Conservation (phyloP, 2,113 vertebrate genomes). For the Etheostoma cragini region DNA sequence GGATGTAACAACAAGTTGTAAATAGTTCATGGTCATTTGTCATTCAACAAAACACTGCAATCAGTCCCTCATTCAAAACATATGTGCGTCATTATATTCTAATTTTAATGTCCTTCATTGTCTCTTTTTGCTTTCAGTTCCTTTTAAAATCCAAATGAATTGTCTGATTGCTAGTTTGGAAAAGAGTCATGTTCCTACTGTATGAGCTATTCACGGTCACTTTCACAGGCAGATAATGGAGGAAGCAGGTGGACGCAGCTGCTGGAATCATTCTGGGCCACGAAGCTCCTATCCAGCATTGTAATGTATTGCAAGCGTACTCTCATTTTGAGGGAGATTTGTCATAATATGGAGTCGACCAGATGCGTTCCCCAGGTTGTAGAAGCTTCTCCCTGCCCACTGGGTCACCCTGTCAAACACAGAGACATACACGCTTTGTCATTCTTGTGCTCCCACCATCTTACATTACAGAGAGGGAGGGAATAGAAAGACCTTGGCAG, state of each 20-base stretch:
- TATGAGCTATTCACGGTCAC: conserved; percentile 40
- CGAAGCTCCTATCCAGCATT: conserved; percentile 51
- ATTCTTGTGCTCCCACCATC: conserved; percentile 50
- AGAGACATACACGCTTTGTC: conserved; percentile 67
- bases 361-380: conserved; percentile 61
- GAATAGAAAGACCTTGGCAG: conserved; percentile 51
- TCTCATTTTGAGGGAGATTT: conserved; percentile 79
- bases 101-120: background rate
- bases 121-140: background rate
- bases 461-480: conserved; percentile 42
- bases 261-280: conserved; percentile 62
- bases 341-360: conserved; percentile 76
- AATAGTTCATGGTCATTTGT: background rate
- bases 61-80: conserved; percentile 9
- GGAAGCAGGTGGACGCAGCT: conserved; percentile 58
- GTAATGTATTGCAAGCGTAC: conserved; percentile 70
- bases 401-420: conserved; percentile 77
- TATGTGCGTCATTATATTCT: background rate
- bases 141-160: background rate
- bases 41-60: background rate
- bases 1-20: background rate
- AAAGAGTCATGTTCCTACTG: conserved; percentile 1
- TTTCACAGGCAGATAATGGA: conserved; percentile 57
- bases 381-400: conserved; percentile 68
- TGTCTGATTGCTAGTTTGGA: background rate